These are phyloP conservation scores for Mechanitis mazaeus DNA, from an alignment of 2,888 invertebrate genomes.

Conservation along the genomic window DNA sequence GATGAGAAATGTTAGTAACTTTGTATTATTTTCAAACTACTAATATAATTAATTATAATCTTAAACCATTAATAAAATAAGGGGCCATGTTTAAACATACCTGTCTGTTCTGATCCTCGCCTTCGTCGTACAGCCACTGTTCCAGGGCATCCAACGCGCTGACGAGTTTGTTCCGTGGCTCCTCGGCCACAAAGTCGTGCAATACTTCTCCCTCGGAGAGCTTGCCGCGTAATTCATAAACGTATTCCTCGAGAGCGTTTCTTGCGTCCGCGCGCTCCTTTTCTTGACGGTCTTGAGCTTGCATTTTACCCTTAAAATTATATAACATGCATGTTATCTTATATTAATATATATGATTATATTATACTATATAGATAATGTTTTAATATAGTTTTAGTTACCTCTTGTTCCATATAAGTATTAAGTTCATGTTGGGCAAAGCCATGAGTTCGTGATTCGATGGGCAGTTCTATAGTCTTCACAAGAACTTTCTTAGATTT, in stretches of 20 bases:
- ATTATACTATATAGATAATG: too few species aligned
- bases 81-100: conserved; percentile 29
- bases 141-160: conserved; percentile 89
- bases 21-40: too few species aligned
- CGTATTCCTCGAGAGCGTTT: conserved; percentile 98
- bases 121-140: conserved; percentile 97
- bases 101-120: conserved; percentile 89
- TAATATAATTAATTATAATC: too few species aligned
- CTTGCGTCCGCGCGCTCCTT: conserved; percentile 96
- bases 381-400: conserved; percentile 41
- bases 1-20: not conserved
- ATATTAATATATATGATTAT: too few species aligned
- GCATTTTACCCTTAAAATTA: conserved; percentile 81
- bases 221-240: conserved; percentile 96
- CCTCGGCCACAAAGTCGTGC: conserved; percentile 84
- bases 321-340: not conserved
- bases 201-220: conserved; percentile 85
- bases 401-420: conserved; percentile 86
- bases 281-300: conserved; percentile 91
- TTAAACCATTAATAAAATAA: not conserved
- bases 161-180: conserved; percentile 80
- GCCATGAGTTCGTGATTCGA: conserved; percentile 86
- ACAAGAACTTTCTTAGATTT: conserved; percentile 83
- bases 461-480: conserved; percentile 89
- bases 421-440: conserved; percentile 84